A percentile compares a stretch with the other conserved stretches of the same genome.
phyloP scores from a whole-genome alignment of 1,140 invertebrate species.

The Drosophila prosaltans region DNA sequence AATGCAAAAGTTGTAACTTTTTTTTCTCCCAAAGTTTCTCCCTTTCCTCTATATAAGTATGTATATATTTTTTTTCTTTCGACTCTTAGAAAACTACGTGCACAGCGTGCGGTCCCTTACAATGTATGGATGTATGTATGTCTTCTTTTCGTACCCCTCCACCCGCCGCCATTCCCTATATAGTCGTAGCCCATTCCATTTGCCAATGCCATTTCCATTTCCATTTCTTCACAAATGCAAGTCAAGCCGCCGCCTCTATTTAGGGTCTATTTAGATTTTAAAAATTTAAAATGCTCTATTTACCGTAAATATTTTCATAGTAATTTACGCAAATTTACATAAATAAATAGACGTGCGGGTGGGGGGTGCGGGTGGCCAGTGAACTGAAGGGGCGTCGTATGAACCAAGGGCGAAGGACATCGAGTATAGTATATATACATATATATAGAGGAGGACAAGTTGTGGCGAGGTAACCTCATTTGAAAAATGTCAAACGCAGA shows the following conservation, averaged over 20 bases:
- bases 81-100: constrained; percentile 35
- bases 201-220: constrained; percentile 31
- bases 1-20: constrained; percentile 61
- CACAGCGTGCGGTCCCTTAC: constrained; percentile 55
- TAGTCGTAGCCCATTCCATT: constrained; percentile 3
- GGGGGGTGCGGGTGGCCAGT: neutral
- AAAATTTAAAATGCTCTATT: constrained; percentile 78
- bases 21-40: constrained; percentile 42
- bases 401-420: neutral
- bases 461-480: constrained; percentile 63
- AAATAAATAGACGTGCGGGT: constrained; percentile 55
- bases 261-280: constrained; percentile 60
- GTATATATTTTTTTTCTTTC: neutral
- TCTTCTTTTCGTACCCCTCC: neutral
- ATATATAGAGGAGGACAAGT: constrained; percentile 6
- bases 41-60: neutral
- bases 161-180: neutral
- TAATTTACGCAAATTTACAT: constrained; percentile 79
- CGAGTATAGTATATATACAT: neutral
- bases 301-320: constrained; percentile 78
- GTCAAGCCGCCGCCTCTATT: constrained; percentile 24
- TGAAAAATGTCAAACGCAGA: constrained; percentile 78
- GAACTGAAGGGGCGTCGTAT: neutral
- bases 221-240: constrained; percentile 25
- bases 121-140: neutral